These are phyloP conservation scores for Akabosia matsudoensis DNA, from an alignment of 1,140 invertebrate genomes.

Conservation along the genomic window DNA sequence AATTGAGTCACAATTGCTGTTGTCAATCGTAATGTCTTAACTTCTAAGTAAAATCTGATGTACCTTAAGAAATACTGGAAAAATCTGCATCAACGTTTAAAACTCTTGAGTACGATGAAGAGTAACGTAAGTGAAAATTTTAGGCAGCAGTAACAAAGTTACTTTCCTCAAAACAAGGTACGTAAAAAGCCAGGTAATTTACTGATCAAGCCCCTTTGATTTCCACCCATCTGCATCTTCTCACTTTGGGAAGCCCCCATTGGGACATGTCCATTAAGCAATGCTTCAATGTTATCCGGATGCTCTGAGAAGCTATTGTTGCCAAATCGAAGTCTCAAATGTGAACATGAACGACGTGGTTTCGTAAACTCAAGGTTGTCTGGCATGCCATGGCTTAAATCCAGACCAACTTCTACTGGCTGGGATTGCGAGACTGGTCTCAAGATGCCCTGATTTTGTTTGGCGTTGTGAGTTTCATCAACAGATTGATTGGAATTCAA, in stretches of 20 bases:
- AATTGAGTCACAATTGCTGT: no score
- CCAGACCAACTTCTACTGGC: conserved; percentile 25
- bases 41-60: no score
- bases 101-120: neutral
- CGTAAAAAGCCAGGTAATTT: neutral
- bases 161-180: neutral
- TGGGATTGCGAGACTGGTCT: conserved; percentile 6
- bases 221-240: neutral
- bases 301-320: neutral
- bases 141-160: neutral
- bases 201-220: neutral
- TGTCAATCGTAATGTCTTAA: no score
- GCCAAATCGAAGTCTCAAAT: conserved; percentile 26
- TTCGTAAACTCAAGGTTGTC: conserved; percentile 27
- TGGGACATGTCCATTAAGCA: no score
- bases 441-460: neutral
- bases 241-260: neutral
- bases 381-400: neutral
- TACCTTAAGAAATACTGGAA: neutral
- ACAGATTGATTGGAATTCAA: neutral
- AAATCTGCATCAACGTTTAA: neutral
- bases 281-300: neutral
- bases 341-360: conserved; percentile 26
- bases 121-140: neutral
- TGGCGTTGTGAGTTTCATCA: neutral